Conservation (phyloP, 2,797 vertebrate genomes). For the Aldrovandia affinis region DNA sequence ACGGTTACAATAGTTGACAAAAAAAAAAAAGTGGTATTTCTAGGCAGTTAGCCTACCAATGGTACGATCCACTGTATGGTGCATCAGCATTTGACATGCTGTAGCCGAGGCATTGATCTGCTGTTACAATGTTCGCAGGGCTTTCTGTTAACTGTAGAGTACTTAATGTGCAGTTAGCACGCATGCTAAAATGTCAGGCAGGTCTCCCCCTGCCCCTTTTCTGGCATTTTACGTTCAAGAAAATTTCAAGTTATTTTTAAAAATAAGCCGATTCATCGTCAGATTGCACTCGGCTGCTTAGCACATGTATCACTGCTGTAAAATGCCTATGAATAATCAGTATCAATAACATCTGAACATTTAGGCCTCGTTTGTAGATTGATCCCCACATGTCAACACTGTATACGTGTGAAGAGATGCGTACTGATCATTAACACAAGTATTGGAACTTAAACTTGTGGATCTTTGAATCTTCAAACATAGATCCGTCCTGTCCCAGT, state of each 20-base stretch:
- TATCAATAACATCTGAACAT: constrained; percentile 2
- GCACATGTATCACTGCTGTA: neutral
- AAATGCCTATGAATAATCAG: neutral
- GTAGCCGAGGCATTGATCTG: constrained; percentile 18
- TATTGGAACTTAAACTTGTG: neutral
- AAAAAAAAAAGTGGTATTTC: neutral
- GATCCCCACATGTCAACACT: neutral
- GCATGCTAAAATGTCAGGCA: neutral
- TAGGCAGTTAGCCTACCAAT: neutral
- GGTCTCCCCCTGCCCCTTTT: neutral
- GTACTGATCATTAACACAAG: neutral
- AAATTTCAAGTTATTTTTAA: neutral
- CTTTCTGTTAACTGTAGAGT: neutral
- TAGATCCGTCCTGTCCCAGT: neutral
- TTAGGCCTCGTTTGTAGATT: neutral
- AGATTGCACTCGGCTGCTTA: neutral
- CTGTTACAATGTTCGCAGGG: constrained; percentile 20
- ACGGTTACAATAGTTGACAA: neutral
- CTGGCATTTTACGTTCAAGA: neutral
- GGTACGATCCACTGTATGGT: constrained; percentile 25
- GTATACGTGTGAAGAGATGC: neutral
- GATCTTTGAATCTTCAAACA: neutral
- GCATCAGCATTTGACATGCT: neutral
- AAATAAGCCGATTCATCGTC: neutral
- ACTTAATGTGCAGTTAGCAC: neutral